phyloP scores from a whole-genome alignment of 2,888 invertebrate species.

The Eilema griseolum region DNA sequence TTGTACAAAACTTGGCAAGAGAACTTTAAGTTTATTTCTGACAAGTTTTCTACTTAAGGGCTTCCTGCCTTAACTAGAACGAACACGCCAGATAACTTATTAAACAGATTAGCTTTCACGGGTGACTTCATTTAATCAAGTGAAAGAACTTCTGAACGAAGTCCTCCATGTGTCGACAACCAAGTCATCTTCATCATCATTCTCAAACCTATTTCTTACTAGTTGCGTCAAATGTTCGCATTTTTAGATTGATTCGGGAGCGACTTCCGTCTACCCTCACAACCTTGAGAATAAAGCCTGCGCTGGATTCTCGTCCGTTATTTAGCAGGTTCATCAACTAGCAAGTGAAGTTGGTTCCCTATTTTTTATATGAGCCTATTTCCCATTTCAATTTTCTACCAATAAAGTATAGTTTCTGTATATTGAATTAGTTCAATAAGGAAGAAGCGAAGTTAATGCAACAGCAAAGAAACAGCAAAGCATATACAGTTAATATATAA shows the following conservation, averaged over 20 bases:
- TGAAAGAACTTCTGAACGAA: neutral
- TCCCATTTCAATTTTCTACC: no score
- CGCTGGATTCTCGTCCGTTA: no score
- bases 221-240: neutral
- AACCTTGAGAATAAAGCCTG: no score
- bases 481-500: no score
- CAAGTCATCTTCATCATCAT: neutral
- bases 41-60: conserved; percentile 42
- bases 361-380: no score
- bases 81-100: conserved; percentile 24
- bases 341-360: no score
- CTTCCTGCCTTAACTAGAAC: conserved; percentile 19
- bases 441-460: no score
- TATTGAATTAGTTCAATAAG: no score
- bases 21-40: conserved; percentile 28
- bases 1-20: conserved; percentile 34
- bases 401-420: neutral
- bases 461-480: no score
- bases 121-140: neutral
- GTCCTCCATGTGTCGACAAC: neutral
- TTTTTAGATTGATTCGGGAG: neutral
- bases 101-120: conserved; percentile 24
- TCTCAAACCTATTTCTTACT: neutral
- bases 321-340: no score
- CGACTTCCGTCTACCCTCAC: no score